Evolutionary conservation across 2,113 vertebrate genomes (phyloP).

Genomic region (Tonatia bakeri): DNA sequence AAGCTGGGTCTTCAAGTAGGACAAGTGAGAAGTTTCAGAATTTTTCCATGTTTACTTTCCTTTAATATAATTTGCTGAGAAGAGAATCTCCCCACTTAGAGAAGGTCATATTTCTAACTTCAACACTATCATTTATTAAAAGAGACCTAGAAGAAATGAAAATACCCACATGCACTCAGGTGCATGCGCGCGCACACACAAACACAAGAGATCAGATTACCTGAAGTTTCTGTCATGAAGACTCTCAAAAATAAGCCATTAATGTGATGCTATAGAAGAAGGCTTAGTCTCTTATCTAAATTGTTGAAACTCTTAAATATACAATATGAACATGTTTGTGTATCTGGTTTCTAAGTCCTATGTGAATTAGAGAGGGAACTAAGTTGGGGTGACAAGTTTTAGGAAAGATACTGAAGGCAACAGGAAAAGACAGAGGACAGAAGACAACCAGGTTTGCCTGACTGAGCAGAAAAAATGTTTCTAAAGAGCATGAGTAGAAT

Average conservation of each 20-base stretch:
- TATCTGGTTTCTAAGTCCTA: neutral
- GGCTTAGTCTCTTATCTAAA: neutral
- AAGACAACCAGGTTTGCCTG: neutral
- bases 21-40: neutral
- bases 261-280: neutral
- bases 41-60: neutral
- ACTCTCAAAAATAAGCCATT: neutral
- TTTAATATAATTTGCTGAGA: neutral
- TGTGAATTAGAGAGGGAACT: neutral
- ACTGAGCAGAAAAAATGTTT: neutral
- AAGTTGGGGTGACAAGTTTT: neutral
- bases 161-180: neutral
- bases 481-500: neutral
- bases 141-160: neutral
- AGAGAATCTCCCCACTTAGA: neutral
- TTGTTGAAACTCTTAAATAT: neutral
- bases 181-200: fast-evolving
- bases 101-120: neutral
- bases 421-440: neutral
- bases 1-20: neutral
- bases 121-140: neutral
- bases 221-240: neutral
- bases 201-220: neutral
- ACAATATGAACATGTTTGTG: neutral
- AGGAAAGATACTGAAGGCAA: neutral